Evolutionary conservation across 2,113 vertebrate genomes (phyloP).

Genomic region (Caracal caracal): DNA sequence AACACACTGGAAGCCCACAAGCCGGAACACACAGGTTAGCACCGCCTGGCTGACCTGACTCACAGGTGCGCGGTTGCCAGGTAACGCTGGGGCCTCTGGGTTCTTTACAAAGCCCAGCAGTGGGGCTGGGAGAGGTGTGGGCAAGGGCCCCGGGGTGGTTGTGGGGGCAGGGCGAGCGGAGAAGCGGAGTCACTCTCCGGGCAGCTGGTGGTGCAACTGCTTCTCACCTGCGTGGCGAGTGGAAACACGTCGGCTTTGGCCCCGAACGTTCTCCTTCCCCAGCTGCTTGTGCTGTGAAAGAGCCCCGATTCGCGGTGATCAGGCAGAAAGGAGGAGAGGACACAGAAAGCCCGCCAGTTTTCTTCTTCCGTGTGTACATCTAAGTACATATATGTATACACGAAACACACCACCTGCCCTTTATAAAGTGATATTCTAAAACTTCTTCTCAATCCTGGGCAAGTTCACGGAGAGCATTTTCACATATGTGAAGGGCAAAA

Average conservation of each 20-base stretch:
- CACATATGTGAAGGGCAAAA: neutral
- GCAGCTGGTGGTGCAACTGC: slow-evolving; percentile 30
- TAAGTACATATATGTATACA: neutral
- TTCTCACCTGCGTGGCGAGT: slow-evolving; percentile 45
- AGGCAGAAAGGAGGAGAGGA: neutral
- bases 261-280: neutral
- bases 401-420: neutral
- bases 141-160: neutral
- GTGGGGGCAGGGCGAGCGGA: neutral
- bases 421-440: neutral
- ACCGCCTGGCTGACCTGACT: slow-evolving; percentile 59
- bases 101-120: slow-evolving; percentile 23
- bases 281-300: neutral
- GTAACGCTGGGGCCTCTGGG: slow-evolving; percentile 54
- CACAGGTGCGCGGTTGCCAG: slow-evolving; percentile 70
- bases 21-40: slow-evolving; percentile 51
- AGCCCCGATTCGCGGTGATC: neutral
- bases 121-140: slow-evolving; percentile 47
- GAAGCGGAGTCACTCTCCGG: slow-evolving; percentile 46
- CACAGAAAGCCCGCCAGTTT: neutral
- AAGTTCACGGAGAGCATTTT: neutral
- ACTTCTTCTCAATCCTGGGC: neutral
- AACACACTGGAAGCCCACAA: slow-evolving; percentile 4
- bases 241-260: slow-evolving; percentile 39
- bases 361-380: neutral